Base-by-base conservation (phyloP, 1,140 invertebrate genomes). In the Heliconius congener region DNA sequence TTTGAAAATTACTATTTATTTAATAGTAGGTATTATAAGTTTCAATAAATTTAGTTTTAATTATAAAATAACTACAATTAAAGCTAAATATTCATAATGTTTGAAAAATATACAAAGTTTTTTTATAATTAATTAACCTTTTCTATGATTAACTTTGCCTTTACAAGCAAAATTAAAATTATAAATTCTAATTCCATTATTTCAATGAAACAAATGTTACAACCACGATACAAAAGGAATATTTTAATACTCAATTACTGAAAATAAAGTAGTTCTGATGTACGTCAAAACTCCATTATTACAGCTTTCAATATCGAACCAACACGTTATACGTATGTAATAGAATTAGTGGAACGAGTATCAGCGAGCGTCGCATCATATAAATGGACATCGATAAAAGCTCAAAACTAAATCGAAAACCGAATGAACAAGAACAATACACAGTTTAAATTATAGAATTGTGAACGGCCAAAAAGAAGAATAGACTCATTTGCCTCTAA, bases 401-500 rank as follows among this genome's bases (percentile, higher is more conserved):
- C 89, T 82, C 88, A 88, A 89, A 93, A 91, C 91, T 91, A 93
- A 93, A 91, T 92, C 90, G 88, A 85, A 84, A 83, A 75, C 83
- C 81, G 84, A 91, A 91, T 91, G 90, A 91, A 87, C 90, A 93
- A 93, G 93, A 93, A 94, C 93, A 94, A 94, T 89, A 80, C 70
- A 57, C 34, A 78, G 87, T 86, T 91, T 88, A 93, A 93, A 94
- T 91, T 92, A 90, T 91, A 86, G 87, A 91, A 91, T 94, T 94
- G 89, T 92, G 87, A 87, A 88, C 88, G 88, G 76, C 85, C 86
- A 84, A 90, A 82, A 77, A 83, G 85, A 91, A 94, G 91, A 94
- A 94, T 94, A 88, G 91, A 93, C 84, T 94, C 89, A 94, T 94
- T 94, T 92, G 93, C 91, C 85, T 91, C 85, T 93, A 93, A 94